Evolutionary conservation across 2,797 vertebrate species (phyloP), one percentile per base, ranked within the genome.

Genomic region (Alectoris magna): DNA sequence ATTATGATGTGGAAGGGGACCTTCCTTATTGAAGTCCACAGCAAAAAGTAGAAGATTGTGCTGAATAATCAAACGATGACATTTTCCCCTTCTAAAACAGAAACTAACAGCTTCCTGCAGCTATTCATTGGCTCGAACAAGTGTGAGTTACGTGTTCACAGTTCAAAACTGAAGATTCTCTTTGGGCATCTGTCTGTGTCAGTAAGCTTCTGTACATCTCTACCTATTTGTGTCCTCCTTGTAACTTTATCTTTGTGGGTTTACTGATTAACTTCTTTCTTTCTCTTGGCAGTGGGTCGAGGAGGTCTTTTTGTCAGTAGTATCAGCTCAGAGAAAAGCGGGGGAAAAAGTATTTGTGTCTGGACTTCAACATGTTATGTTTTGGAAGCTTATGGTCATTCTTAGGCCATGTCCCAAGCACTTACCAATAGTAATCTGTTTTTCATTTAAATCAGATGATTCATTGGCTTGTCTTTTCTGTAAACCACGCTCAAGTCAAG

Each of bases 361-460:
- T 91, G 69, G 55, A 58, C 41, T 94, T 86, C 13, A 68, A 77
- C 49, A 8, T 74, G 43, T n/a, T 87, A 22, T 60, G 26, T 89
- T 94, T 90, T 84, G 27, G 62, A 92, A 89, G 68, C 62, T 71
- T 91, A 91, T 75, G 51, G 62, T 91, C 72, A 85, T 79, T 58
- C 13, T 84, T 90, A 79, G 64, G 70, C 66, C 44, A 22, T 19
- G 38, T 70, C 87, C 69, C 60, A 84, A 41, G 49, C 64, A 66
- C 84, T 94, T 83, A 91, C 73, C 78, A 83, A 93, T 87, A 93
- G 29, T 43, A 82, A 82, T 71, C 64, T 90, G 77, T 82, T 90
- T 93, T 95, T 90, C 39, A 64, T 91, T 92, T 82, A 79, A 93
- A 82, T 91, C 8, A 16, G 49, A 79, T 95, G 64, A 82, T 73